Evolutionary conservation across 2,888 invertebrate species (phyloP).

Genomic region (Stenchaetothrips biformis): DNA sequence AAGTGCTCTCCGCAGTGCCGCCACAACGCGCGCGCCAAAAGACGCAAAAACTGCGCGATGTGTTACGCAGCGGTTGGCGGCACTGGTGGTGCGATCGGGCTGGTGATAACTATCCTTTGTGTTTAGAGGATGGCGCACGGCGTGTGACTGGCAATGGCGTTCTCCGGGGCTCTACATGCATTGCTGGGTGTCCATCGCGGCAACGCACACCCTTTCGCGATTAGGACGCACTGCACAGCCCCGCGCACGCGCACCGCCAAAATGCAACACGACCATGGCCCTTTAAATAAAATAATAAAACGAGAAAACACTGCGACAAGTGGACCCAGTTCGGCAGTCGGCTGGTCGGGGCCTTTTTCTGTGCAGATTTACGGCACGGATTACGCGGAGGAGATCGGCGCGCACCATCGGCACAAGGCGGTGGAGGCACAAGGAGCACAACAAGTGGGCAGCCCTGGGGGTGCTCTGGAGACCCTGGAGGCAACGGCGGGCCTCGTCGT

Average conservation of each 20-base stretch:
- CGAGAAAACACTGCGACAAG: no score
- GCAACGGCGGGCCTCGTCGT: background rate
- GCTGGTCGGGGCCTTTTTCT: background rate
- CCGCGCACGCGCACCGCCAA: background rate
- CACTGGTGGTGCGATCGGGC: no score
- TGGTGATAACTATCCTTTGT: no score
- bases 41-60: no score
- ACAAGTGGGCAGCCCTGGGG: background rate
- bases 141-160: no score
- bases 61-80: no score
- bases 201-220: no score
- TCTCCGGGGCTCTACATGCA: no score
- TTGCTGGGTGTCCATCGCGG: no score
- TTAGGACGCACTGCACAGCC: no score
- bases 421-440: background rate
- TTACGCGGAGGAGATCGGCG: background rate
- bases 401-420: background rate
- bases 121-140: no score
- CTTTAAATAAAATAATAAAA: background rate
- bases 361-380: constrained; percentile 10
- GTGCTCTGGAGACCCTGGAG: background rate
- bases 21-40: background rate
- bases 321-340: background rate
- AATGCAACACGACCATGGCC: background rate
- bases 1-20: background rate